Evolutionary conservation across 2,113 vertebrate species (phyloP).

Genomic region (Actenoides lindsayi): DNA sequence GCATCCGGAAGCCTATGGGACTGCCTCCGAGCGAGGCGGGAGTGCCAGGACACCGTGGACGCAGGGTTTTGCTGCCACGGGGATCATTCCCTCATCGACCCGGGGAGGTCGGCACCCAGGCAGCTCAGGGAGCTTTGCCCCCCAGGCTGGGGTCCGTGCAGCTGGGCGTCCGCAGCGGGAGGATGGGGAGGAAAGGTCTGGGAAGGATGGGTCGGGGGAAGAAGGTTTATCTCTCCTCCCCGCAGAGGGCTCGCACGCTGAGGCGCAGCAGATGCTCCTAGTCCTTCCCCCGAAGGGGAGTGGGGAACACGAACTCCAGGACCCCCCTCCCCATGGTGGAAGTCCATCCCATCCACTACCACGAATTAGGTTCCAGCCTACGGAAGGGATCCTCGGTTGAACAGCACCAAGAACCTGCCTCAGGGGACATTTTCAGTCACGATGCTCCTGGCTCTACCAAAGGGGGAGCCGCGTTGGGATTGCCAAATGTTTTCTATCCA

Average conservation of each 20-base stretch:
- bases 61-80: accelerated
- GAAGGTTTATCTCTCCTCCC: not conserved
- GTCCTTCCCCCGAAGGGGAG: not conserved
- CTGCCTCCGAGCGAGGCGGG: not conserved
- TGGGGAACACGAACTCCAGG: not conserved
- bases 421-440: not conserved
- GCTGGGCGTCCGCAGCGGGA: accelerated
- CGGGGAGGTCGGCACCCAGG: not conserved
- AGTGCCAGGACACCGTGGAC: not conserved
- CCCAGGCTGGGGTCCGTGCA: not conserved
- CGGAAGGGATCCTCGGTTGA: not conserved
- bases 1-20: not conserved
- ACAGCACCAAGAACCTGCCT: not conserved
- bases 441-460: not conserved
- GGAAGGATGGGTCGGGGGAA: not conserved
- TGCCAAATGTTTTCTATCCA: not conserved
- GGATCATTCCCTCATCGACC: not conserved
- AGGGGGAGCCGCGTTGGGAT: not conserved
- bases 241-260: not conserved
- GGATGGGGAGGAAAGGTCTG: not conserved
- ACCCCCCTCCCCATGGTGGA: not conserved
- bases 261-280: not conserved
- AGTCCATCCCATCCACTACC: not conserved
- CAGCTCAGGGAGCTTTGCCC: not conserved
- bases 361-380: not conserved